These are phyloP conservation scores for Mustela erminea DNA, from an alignment of 2,797 vertebrate genomes.

Conservation along the genomic window DNA sequence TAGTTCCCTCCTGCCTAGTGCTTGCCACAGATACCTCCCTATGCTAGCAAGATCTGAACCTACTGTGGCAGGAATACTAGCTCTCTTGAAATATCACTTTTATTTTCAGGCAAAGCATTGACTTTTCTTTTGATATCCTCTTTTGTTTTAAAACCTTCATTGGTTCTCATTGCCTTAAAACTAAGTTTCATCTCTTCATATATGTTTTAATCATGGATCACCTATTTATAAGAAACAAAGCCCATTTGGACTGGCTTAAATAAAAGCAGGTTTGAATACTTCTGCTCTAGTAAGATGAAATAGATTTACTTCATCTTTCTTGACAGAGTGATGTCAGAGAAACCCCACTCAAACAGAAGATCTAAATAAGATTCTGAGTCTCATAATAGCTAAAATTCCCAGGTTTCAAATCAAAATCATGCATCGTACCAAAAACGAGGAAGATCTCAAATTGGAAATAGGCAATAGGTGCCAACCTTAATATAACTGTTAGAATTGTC, in stretches of 20 bases:
- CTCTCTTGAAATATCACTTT: constrained; percentile 1
- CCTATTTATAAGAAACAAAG: constrained; percentile 5
- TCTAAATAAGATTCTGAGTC: neutral
- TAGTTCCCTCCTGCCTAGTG: neutral
- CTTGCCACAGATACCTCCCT: neutral
- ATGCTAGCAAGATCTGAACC: neutral
- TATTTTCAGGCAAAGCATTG: neutral
- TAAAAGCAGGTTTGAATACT: neutral
- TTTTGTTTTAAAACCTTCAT: constrained; percentile 28
- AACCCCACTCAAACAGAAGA: neutral
- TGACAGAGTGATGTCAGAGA: neutral
- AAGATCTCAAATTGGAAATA: constrained; percentile 3
- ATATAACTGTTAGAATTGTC: neutral
- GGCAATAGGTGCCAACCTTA: neutral
- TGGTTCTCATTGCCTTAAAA: neutral
- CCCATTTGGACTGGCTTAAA: neutral
- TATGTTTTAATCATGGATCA: constrained; percentile 6
- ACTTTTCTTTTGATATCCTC: neutral
- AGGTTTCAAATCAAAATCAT: constrained; percentile 1
- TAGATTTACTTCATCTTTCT: neutral
- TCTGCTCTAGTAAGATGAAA: neutral
- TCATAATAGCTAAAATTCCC: neutral
- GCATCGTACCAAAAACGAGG: neutral
- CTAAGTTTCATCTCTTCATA: neutral
- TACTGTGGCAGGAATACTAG: neutral